Conservation (phyloP, 2,888 invertebrate species). For the Pandemis cinnamomeana region DNA sequence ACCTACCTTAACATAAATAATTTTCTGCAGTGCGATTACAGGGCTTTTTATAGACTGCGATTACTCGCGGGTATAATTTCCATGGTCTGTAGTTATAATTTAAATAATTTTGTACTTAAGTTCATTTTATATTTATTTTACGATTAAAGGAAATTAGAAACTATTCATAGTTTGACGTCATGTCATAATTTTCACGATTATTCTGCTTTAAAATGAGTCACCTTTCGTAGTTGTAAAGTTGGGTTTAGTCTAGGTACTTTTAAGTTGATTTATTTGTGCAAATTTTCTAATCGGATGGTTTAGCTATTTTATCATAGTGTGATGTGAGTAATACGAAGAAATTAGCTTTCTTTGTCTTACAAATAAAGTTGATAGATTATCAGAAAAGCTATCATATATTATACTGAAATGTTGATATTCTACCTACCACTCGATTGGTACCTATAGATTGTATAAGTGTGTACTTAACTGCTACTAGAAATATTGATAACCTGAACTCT, state of each 20-base stretch:
- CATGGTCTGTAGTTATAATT: slow-evolving; percentile 2
- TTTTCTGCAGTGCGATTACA: background rate
- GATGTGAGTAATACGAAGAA: background rate
- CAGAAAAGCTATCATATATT: slow-evolving; percentile 1
- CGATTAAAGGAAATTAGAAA: background rate
- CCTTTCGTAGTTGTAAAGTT: background rate
- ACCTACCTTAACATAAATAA: slow-evolving; percentile 2
- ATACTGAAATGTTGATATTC: background rate
- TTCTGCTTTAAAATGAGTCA: too few species aligned
- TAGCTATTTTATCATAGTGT: background rate
- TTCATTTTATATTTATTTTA: background rate
- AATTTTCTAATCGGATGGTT: background rate
- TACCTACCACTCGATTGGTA: background rate
- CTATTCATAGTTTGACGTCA: background rate
- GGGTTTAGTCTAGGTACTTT: background rate
- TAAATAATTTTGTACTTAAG: slow-evolving; percentile 12
- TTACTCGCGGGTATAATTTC: background rate
- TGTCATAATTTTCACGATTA: too few species aligned
- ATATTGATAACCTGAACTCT: background rate
- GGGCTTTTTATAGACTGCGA: background rate
- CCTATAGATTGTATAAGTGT: background rate
- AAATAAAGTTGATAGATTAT: background rate
- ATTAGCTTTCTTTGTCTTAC: background rate
- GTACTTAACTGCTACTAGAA: slow-evolving; percentile 11
- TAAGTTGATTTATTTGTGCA: background rate